Evolutionary conservation across 2,797 vertebrate species (phyloP), one percentile per base, ranked within the genome.

Genomic region (Ptychadena robeensis): DNA sequence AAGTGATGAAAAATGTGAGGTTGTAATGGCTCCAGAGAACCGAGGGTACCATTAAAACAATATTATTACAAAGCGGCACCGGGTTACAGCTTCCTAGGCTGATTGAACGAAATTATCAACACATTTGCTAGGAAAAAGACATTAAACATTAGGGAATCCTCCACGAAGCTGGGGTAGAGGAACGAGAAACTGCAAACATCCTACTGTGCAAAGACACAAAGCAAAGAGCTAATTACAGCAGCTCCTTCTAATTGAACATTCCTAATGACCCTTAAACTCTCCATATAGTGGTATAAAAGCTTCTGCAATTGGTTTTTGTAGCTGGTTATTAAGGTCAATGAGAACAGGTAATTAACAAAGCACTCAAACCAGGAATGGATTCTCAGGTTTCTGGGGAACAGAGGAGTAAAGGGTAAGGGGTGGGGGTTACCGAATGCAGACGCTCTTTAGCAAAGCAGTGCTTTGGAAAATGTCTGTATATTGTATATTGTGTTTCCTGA

Each of bases 191-290:
- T 32, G 38, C 32, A 59, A 31, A 82, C 32, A 66, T 48, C 82
- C 75, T 7, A 66, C 67, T 78, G 66, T 15, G 74, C 38, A 34
- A 10, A 63, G 38, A 37, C 67, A 72, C 81, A 37, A 65, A 69
- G 59, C 68, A 5, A 37, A 32, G 31, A 38, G 40, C 63, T 78
- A 79, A 83, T 83, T 65, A 73, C 40, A 31, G 67, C 61, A 30
- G 68, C 69, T 68, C 40, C 70, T 63, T 59, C 81, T 76, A 82
- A 82, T 82, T 82, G 81, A 69, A 76, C 65, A 28, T 70, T 72
- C 82, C 75, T 83, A 83, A 83, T 83, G 75, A 73, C 75, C 82
- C 75, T 79, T 83, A 73, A 73, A 79, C 63, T 79, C 82, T 38
- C 22, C 40, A 14, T 66, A 61, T 31, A 67, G 25, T 6, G 68